Evolutionary conservation across 2,888 invertebrate genomes (phyloP).

Genomic region (Diadegma fenestrale): DNA sequence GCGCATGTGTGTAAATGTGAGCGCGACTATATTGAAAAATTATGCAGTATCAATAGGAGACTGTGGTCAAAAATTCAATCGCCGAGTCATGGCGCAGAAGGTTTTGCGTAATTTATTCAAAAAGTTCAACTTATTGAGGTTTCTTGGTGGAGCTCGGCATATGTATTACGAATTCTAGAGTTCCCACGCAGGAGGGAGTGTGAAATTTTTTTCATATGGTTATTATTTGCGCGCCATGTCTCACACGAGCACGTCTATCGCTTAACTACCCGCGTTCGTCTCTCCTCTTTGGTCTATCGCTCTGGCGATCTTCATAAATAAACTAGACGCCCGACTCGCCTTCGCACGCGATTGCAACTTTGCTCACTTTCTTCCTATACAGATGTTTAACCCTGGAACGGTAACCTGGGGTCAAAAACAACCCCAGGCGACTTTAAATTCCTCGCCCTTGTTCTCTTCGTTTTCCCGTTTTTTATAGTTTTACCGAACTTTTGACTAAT

Average conservation of each 20-base stretch:
- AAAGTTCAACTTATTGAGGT: background rate
- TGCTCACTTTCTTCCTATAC: too few relatives aligned
- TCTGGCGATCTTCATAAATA: background rate
- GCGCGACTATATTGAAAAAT: background rate
- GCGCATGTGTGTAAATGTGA: background rate
- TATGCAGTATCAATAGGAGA: background rate
- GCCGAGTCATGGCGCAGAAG: background rate
- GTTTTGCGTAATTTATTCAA: background rate
- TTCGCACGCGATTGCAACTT: too few relatives aligned
- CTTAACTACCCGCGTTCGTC: constrained; percentile 42
- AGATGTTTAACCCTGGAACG: too few relatives aligned
- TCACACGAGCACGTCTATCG: background rate
- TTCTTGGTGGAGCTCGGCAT: background rate
- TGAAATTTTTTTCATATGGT: background rate
- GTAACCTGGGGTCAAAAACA: too few relatives aligned
- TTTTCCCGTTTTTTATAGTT: too few relatives aligned
- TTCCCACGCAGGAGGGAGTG: background rate
- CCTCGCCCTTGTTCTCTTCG: too few relatives aligned
- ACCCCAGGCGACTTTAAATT: too few relatives aligned
- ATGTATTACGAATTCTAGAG: background rate
- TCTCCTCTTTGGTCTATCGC: constrained; percentile 38
- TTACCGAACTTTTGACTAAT: too few relatives aligned
- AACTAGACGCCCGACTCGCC: background rate
- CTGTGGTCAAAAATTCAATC: background rate
- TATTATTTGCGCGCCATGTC: too few relatives aligned